These are phyloP conservation scores for Centropus bengalensis DNA, from an alignment of 2,113 vertebrate genomes.

Conservation along the genomic window DNA sequence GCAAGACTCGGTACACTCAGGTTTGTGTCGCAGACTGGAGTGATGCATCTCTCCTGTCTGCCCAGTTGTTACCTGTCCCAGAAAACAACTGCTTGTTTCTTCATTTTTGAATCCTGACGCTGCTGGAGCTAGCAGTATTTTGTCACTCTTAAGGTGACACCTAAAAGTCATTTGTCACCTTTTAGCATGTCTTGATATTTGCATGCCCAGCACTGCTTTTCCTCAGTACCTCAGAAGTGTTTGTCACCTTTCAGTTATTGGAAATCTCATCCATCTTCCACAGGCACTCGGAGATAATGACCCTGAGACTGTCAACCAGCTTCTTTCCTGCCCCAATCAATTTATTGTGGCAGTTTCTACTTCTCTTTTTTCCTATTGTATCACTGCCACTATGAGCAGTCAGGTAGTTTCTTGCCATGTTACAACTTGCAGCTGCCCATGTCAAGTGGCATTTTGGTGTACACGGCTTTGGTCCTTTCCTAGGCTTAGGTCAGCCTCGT, in stretches of 20 bases:
- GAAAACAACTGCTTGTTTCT: not conserved
- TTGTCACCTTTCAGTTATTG: not conserved
- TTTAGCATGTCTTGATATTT: not conserved
- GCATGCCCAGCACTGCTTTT: not conserved
- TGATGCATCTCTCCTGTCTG: not conserved
- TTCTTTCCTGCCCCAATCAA: not conserved
- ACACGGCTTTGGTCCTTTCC: not conserved
- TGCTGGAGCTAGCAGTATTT: not conserved
- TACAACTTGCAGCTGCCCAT: not conserved
- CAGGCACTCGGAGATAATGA: not conserved
- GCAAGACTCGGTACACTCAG: not conserved
- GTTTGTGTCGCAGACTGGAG: not conserved
- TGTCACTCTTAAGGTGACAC: not conserved
- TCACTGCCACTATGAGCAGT: not conserved
- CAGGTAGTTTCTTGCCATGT: not conserved
- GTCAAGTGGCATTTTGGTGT: not conserved
- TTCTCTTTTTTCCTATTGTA: not conserved
- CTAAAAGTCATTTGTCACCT: not conserved
- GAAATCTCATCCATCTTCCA: not conserved
- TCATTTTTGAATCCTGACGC: not conserved
- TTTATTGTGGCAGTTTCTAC: not conserved
- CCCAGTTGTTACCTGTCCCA: not conserved
- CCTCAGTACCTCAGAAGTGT: not conserved
- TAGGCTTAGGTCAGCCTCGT: not conserved
- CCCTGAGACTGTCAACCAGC: not conserved